Evolutionary conservation across 2,888 invertebrate genomes (phyloP), one percentile per base, ranked within the genome.

Genomic region (Tanaodytes sp.): DNA sequence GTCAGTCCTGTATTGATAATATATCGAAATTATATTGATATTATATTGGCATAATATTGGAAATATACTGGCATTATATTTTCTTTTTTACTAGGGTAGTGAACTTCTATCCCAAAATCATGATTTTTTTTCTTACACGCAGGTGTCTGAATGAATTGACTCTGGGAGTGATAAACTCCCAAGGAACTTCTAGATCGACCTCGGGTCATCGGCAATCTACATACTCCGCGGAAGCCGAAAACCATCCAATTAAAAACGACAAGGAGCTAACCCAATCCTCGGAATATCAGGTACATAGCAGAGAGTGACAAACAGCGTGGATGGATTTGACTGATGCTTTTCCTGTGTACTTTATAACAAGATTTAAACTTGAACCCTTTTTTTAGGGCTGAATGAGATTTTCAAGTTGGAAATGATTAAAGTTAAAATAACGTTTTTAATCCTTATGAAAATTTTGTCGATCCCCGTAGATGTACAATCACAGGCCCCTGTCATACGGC

Each of bases 61-160:
- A n/a, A n/a, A n/a, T n/a, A n/a, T n/a, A n/a, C n/a, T n/a, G n/a
- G n/a, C n/a, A n/a, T n/a, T n/a, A n/a, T n/a, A n/a, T n/a, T n/a
- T n/a, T n/a, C n/a, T n/a, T n/a, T n/a, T n/a, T n/a, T n/a, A n/a
- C n/a, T n/a, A n/a, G n/a, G n/a, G n/a, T n/a, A n/a, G n/a, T n/a
- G n/a, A n/a, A n/a, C n/a, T n/a, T n/a, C n/a, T n/a, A n/a, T n/a
- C n/a, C n/a, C n/a, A n/a, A n/a, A n/a, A n/a, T n/a, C n/a, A n/a
- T n/a, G n/a, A n/a, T n/a, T n/a, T 4, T 36, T 23, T 20, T 42
- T 6, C 18, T 52, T 8, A 23, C 55, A 27, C 20, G 23, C 65
- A 83, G 83, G 61, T 83, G 83, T 46, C 75, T 83, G 75, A 73
- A 79, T 20, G 75, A 76, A 36, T 57, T 82, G 62, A 77, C 79